phyloP scores from a whole-genome alignment of 2,888 invertebrate species.

The Patella pellucida region DNA sequence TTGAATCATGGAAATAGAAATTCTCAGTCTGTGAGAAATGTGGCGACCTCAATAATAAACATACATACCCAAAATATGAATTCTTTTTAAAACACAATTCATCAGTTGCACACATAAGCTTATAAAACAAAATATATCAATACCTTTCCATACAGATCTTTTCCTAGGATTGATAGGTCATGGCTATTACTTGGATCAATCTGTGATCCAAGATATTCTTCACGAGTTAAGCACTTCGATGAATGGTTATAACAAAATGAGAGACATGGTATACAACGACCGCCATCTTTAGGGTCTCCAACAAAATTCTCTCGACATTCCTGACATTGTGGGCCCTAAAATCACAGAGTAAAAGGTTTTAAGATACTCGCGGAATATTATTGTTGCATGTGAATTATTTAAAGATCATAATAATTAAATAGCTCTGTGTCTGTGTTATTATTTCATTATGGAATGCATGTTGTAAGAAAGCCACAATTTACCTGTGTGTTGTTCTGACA shows the following conservation, averaged over 20 bases:
- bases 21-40: too few species aligned
- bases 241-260: constrained; percentile 93
- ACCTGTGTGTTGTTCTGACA: constrained; percentile 94
- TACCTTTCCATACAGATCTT: too few species aligned
- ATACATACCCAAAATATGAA: too few species aligned
- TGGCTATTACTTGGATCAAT: constrained; percentile 8
- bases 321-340: constrained; percentile 88
- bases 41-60: too few species aligned
- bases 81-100: too few species aligned
- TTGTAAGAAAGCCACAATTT: constrained; percentile 6
- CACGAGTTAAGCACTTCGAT: constrained; percentile 50
- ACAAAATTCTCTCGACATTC: constrained; percentile 92
- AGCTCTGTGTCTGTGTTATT: neutral
- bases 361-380: too few species aligned
- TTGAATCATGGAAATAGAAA: too few species aligned
- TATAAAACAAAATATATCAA: too few species aligned
- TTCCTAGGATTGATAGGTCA: too few species aligned
- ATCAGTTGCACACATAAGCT: too few species aligned
- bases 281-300: constrained; percentile 87
- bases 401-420: neutral
- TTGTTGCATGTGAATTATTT: too few species aligned
- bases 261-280: constrained; percentile 87
- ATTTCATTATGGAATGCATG: neutral
- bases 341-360: constrained; percentile 18
- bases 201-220: constrained; percentile 20